phyloP scores from a whole-genome alignment of 2,888 invertebrate genomes.

The Chloroclysta siterata region DNA sequence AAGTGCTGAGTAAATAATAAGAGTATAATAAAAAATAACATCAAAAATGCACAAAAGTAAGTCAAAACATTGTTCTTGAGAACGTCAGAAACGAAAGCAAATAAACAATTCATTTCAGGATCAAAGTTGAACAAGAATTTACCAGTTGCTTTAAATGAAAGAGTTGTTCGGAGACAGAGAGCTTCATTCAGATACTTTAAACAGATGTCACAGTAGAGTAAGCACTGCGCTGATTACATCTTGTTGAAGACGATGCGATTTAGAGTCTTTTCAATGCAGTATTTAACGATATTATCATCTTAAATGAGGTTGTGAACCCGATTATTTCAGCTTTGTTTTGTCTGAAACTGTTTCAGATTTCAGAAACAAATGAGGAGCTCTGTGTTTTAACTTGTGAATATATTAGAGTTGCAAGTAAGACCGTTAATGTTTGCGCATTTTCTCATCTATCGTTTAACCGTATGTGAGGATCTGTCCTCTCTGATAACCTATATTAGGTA shows the following conservation, averaged over 20 bases:
- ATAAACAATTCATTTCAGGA: conserved; percentile 30
- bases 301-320: conserved; percentile 16
- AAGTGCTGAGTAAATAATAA: conserved; percentile 3
- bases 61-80: conserved; percentile 28
- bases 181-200: conserved; percentile 40
- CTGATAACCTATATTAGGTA: no score
- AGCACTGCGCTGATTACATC: conserved; percentile 35
- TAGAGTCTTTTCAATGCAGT: conserved; percentile 32
- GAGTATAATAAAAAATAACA: conserved; percentile 7
- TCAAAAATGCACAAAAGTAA: conserved; percentile 21
- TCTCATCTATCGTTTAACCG: no score
- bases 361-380: neutral
- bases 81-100: conserved; percentile 27
- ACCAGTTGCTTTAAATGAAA: conserved; percentile 35
- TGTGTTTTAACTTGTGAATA: neutral
- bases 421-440: no score
- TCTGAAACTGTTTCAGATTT: conserved; percentile 4
- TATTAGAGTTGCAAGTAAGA: no score
- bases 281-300: conserved; percentile 18
- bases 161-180: conserved; percentile 32
- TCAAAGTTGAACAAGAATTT: conserved; percentile 35
- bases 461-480: no score
- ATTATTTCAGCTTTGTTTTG: conserved; percentile 7
- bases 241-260: conserved; percentile 34
- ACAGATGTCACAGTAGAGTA: conserved; percentile 38